Conservation (phyloP, 2,113 vertebrate species). For the Colaptes auratus region DNA sequence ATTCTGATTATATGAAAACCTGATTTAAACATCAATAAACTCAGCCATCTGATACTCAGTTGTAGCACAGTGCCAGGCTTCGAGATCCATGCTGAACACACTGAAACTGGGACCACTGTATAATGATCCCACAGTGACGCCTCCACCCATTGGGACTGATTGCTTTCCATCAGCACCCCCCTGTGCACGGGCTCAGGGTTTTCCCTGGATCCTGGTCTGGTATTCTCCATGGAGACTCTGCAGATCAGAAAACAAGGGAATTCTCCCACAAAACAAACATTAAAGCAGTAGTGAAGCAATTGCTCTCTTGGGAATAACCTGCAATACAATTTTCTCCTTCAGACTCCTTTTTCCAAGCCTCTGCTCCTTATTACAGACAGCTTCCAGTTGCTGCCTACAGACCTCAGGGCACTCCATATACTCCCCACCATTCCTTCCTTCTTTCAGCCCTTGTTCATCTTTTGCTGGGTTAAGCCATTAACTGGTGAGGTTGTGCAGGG, state of each 20-base stretch:
- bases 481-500: neutral
- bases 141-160: rapidly evolving
- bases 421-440: neutral
- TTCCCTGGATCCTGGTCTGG: neutral
- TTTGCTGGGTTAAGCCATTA: neutral
- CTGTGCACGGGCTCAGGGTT: neutral
- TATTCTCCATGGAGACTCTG: neutral
- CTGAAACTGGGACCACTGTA: neutral
- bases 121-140: neutral
- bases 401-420: neutral
- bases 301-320: neutral
- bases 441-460: neutral
- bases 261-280: neutral
- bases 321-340: neutral
- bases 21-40: neutral
- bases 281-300: neutral
- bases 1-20: neutral
- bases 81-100: neutral
- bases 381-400: neutral
- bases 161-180: neutral
- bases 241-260: neutral
- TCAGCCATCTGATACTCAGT: neutral
- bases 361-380: neutral
- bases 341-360: neutral
- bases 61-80: neutral